Evolutionary conservation across 2,113 vertebrate species (phyloP), one percentile per base, ranked within the genome.

Genomic region (Bujurquina vittata): DNA sequence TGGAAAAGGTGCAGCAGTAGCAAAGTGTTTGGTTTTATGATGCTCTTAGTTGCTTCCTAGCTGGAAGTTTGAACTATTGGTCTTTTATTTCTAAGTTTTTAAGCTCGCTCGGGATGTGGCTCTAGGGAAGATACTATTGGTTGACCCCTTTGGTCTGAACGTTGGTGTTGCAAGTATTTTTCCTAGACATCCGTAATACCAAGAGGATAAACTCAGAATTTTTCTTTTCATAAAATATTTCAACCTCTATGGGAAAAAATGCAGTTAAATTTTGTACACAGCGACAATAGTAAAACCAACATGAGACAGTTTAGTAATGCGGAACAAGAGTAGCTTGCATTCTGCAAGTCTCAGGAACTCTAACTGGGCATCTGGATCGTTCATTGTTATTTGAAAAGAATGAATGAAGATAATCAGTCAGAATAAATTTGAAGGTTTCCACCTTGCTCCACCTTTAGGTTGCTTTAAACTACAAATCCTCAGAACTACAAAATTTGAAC

Each of bases 11-110:
- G 55, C 40, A 77, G 84, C 74, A 17, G 87, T 56, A 69, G 80
- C 63, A 63, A 46, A 83, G 57, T 77, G 84, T 74, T 77, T 80
- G 81, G 56, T 76, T 87, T 86, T 84, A 61, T 49, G 85, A 80
- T 73, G 57, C 60, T 85, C 29, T 43, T 26, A 80, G 65, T 58
- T 75, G 67, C 12, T 37, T 54, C 26, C 52, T 72, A 23, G 37
- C 67, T 23, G 10, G 17, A 26, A 84, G 81, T 87, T 77, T 73
- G 72, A 75, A 80, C 59, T 83, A 12, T 58, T 65, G 69, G 22
- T 57, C 3, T 83, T 3, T 56, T 60, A 49, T 31, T 52, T 72
- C 9, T 10, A 72, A 31, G 65, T 72, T 72, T 72, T 72, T 31
- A 72, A 26, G 17, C 17, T 52, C 17, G 7, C 46, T 18, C 18